Base-by-base conservation (phyloP, 1,140 invertebrate species). In the Latrodectus geometricus region DNA sequence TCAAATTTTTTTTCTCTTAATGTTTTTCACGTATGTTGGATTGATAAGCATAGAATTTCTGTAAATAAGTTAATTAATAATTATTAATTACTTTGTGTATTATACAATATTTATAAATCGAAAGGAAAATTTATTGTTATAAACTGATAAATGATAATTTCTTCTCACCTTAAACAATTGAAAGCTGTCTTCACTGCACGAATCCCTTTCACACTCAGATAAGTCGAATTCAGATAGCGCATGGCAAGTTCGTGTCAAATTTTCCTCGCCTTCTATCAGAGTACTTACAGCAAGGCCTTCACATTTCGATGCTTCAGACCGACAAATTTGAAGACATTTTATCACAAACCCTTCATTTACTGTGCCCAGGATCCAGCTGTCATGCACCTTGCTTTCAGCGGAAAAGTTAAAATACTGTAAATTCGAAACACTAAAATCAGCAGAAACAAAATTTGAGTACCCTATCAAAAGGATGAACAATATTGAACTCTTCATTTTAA, bases 211-310 rank as follows among this genome's bases (percentile, higher is more conserved):
- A 49, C 79, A 82, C 1, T 82, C 3, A 17, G 49, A 8, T 11
- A 20, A 4, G 35, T 82, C 68, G 0, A 82, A 52, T 14, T n/a
- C 54, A 12, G 49, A 12, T 9, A 82, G 23, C 14, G n/a, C 56
- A 21, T 82, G 70, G 23, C 79, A 82, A 8, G 35, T 73, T 35
- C 79, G n/a, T 14, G 69, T 73, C 5, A n/a, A 82, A 15, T 82
- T 82, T 35, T 82, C 68, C 8, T 68, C 23, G 17, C 56, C 17
- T 72, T 82, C 79, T 8, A 69, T 72, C 12, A 82, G 23, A 8
- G 7, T 48, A 7, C 20, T 15, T 4, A 82, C n/a, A 65, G 79
- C 79, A 14, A 82, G 14, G 11, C 69, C 79, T 15, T 21, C 15
- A 15, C 79, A 82, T n/a, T 82, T 50, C 3, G 15, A 1, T 12